Base-by-base conservation (phyloP, 2,113 vertebrate genomes). In the Tragelaphus scriptus region DNA sequence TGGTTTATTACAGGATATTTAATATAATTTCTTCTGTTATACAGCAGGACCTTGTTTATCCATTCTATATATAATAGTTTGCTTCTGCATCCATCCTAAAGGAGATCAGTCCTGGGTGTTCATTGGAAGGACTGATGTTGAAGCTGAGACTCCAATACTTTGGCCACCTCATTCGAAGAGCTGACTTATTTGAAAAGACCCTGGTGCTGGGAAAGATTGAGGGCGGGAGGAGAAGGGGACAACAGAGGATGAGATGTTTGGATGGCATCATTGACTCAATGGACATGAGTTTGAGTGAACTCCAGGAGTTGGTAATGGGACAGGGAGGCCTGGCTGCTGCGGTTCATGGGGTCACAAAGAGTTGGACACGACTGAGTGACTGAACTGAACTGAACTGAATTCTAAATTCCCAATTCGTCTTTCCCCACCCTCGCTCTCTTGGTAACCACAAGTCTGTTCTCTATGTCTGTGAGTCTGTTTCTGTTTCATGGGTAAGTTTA, bases 311-410 rank as follows among this genome's bases (percentile, higher is more conserved):
- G 68, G 68, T 71, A 9, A 71, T 40, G 68, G 68, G 68, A 71
- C 21, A 12, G n/a, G 19, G n/a, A 71, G 19, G n/a, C 68, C 68
- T 40, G 19, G 5, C 2, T 71, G 19, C 65, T 71, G 19, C 0
- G 0, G 19, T 71, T 71, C 19, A 6, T 71, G 68, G 19, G 68
- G 68, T 40, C 1, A 0, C 68, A 71, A 32, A 65, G 68, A 40
- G 19, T 40, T 2, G 2, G n/a, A 71, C n/a, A 12, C 0, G 5
- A 71, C n/a, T 71, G n/a, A 71, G 5, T 0, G 1, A 71, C 68
- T 71, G 68, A 40, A 68, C 32, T 10, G 65, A n/a, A n/a, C 65
- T 68, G 65, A 71, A 71, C 65, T 19, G 65, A n/a, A 19, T 68
- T 71, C 68, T 36, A 19, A 51, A 49, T 17, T 51, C 44, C 44